These are phyloP conservation scores for Physella acuta DNA, from an alignment of 1,140 invertebrate genomes.

Conservation along the genomic window DNA sequence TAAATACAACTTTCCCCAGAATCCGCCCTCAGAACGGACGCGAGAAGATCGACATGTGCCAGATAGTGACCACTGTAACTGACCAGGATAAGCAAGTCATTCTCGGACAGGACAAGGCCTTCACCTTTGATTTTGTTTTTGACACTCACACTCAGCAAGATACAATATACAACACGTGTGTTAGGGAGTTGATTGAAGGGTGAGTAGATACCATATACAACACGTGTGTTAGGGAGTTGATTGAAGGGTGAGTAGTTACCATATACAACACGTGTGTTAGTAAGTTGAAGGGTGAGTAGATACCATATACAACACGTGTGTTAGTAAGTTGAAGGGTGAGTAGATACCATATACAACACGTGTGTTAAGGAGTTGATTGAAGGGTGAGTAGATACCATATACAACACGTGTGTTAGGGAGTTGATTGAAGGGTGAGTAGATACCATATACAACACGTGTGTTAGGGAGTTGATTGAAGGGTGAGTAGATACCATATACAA, in stretches of 20 bases:
- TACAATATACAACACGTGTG: slow-evolving; percentile 76
- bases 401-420: background rate
- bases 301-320: slow-evolving; percentile 76
- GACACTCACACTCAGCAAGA: slow-evolving; percentile 71
- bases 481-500: slow-evolving; percentile 72
- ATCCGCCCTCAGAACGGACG: slow-evolving; percentile 90
- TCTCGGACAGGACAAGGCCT: slow-evolving; percentile 67
- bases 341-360: slow-evolving; percentile 72
- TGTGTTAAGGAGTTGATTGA: slow-evolving; percentile 75
- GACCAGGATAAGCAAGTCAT: slow-evolving; percentile 69
- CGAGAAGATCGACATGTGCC: slow-evolving; percentile 92
- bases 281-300: too few relatives aligned
- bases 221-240: slow-evolving; percentile 72
- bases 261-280: background rate
- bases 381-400: slow-evolving; percentile 56
- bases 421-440: too few relatives aligned
- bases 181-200: slow-evolving; percentile 72
- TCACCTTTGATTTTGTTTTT: slow-evolving; percentile 89
- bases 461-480: slow-evolving; percentile 71
- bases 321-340: slow-evolving; percentile 69
- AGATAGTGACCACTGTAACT: slow-evolving; percentile 86
- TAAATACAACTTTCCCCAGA: slow-evolving; percentile 72
- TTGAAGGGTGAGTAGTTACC: slow-evolving; percentile 65
- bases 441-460: slow-evolving; percentile 76
- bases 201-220: slow-evolving; percentile 72